phyloP scores from a whole-genome alignment of 2,888 invertebrate species.

The Agonopterix alstromeriana region DNA sequence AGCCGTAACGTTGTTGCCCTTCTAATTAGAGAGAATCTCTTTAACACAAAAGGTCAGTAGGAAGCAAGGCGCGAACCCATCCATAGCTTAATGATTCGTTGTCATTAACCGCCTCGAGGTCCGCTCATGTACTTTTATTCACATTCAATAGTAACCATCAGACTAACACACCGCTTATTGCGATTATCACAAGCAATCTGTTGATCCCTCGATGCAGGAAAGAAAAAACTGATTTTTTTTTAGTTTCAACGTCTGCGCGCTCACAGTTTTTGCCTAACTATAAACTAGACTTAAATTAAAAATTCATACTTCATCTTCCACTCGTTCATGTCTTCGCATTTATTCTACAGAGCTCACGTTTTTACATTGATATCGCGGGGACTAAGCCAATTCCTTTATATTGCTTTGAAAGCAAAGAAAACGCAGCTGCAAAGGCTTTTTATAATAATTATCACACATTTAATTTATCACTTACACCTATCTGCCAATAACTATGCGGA shows the following conservation, averaged over 20 bases:
- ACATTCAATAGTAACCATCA: constrained; percentile 32
- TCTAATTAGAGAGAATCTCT: too few relatives aligned
- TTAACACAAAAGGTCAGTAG: too few relatives aligned
- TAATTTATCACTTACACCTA: constrained; percentile 23
- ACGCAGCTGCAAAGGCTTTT: constrained; percentile 52
- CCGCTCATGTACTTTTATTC: constrained; percentile 25
- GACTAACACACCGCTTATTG: constrained; percentile 47
- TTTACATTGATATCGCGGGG: constrained; percentile 63
- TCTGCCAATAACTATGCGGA: constrained; percentile 25
- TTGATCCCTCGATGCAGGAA: constrained; percentile 68
- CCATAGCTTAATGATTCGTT: constrained; percentile 48
- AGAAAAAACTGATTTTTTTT: constrained; percentile 46
- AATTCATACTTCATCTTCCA: constrained; percentile 32
- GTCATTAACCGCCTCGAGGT: constrained; percentile 56
- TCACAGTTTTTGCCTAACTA: constrained; percentile 72
- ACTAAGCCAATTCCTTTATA: constrained; percentile 58
- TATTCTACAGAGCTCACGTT: constrained; percentile 55
- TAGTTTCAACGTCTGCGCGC: constrained; percentile 40
- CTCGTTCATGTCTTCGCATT: constrained; percentile 50
- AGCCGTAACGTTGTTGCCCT: too few relatives aligned
- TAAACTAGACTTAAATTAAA: constrained; percentile 65
- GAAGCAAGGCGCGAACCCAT: constrained; percentile 1
- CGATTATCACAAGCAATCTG: constrained; percentile 62
- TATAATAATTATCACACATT: constrained; percentile 55
- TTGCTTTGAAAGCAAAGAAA: constrained; percentile 31